phyloP scores from a whole-genome alignment of 2,888 invertebrate genomes.

The Pseudoips prasinana region DNA sequence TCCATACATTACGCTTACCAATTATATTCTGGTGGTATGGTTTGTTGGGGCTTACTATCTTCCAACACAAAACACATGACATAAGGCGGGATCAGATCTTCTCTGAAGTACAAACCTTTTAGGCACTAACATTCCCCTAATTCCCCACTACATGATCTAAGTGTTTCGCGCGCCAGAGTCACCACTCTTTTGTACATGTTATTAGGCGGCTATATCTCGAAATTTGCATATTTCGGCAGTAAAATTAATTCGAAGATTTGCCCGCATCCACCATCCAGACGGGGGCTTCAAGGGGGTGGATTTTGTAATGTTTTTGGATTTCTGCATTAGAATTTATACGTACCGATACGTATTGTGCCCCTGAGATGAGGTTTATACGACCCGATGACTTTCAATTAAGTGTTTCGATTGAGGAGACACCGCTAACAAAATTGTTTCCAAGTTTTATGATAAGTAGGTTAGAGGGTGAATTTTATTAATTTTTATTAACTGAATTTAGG shows the following conservation, averaged over 20 bases:
- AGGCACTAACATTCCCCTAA: constrained; percentile 11
- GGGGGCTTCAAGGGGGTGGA: constrained; percentile 51
- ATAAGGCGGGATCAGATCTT: too few relatives aligned
- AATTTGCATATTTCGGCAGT: constrained; percentile 82
- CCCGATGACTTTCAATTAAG: constrained; percentile 44
- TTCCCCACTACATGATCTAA: constrained; percentile 36
- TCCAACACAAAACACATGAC: too few relatives aligned
- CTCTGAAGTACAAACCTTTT: constrained; percentile 31
- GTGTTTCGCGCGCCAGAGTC: constrained; percentile 62
- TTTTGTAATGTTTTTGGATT: constrained; percentile 66
- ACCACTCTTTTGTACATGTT: constrained; percentile 83
- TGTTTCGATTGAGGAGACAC: constrained; percentile 39
- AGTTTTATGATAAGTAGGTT: constrained; percentile 60
- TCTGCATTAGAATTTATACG: constrained; percentile 67
- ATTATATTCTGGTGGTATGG: too few relatives aligned
- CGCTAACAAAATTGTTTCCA: constrained; percentile 31
- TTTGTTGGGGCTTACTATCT: too few relatives aligned
- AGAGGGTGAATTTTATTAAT: constrained; percentile 21
- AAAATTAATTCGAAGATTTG: constrained; percentile 84
- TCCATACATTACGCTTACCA: too few relatives aligned
- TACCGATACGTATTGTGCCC: constrained; percentile 53
- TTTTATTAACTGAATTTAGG: constrained; percentile 27
- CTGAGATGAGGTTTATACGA: constrained; percentile 35
- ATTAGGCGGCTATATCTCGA: constrained; percentile 79
- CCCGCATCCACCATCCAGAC: constrained; percentile 71